Base-by-base conservation (phyloP, 2,113 vertebrate genomes). In the Sterrhoptilus dennistouni region DNA sequence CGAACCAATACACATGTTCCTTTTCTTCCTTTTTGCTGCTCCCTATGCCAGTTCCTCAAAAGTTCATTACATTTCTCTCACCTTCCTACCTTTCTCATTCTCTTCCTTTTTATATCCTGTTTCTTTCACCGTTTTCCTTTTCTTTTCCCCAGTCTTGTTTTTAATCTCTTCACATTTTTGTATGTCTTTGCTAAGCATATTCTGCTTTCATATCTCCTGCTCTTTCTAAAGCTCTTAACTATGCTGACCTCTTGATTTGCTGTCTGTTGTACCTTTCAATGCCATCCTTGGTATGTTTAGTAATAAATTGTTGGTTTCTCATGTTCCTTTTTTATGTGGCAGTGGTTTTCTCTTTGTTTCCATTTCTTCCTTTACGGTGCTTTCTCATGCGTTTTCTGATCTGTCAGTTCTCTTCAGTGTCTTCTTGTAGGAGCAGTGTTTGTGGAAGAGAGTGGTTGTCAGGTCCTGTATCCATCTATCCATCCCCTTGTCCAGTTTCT, bases 161-260 rank as follows among this genome's bases (percentile, higher is more conserved):
- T 83, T 84, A 12, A 29, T 36, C 8, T 71, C 31, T 44, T 70
- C 9, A 31, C 4, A 1, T 64, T 87, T 87, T 64, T 71, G 1
- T 59, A 4, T 45, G 4, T 53, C 25, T 91, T 75, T 75, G 12
- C 25, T 74, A 27, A 91, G 22, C 18, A 3, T 36, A 28, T 80
- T 85, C 24, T 83, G 1, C 40, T 53, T 80, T 23, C 3, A 0
- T 71, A 7, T 42, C 21, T 70, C 38, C 20, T 1, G 0, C 40
- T 57, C 31, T 13, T 64, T 86, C 59, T n/a, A 6, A 78, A 84
- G 40, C 27, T 82, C 23, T 70, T 74, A 28, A 31, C 28, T 40
- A 0, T 22, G 11, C 45, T 69, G 72, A n/a, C n/a, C 60, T 68
- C 21, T 81, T 69, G 53, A 27, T 93, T 56, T 59, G 15, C 59